Evolutionary conservation across 2,113 vertebrate species (phyloP).

Genomic region (Onychorhynchus coronatus): DNA sequence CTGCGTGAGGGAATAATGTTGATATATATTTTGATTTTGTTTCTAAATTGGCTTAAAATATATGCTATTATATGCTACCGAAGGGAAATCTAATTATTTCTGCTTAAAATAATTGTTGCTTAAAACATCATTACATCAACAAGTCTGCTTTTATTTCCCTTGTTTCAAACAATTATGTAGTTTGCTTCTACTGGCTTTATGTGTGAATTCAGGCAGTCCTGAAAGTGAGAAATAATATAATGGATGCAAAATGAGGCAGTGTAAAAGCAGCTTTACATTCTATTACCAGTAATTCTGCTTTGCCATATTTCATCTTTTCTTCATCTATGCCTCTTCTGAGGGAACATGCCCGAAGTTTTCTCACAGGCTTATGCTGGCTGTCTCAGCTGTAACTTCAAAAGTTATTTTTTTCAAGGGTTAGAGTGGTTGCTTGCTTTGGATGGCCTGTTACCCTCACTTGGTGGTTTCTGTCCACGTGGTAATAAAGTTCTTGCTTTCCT

Average conservation of each 20-base stretch:
- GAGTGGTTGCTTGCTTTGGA: background rate
- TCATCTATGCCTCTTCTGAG: background rate
- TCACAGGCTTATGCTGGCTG: background rate
- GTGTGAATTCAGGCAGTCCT: background rate
- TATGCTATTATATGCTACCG: background rate
- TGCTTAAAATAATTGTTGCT: constrained; percentile 19
- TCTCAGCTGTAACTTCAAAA: background rate
- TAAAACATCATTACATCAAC: constrained; percentile 13
- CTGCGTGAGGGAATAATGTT: background rate
- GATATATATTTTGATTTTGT: background rate
- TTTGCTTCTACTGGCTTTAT: background rate
- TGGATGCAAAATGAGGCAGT: background rate
- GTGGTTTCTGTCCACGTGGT: background rate
- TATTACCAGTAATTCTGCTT: background rate
- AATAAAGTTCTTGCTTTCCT: background rate
- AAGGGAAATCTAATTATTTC: constrained; percentile 33
- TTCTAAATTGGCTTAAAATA: background rate
- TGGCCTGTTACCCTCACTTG: background rate
- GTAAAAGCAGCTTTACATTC: background rate
- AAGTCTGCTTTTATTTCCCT: constrained; percentile 21
- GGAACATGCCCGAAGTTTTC: background rate
- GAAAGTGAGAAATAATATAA: background rate
- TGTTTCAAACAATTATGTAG: constrained; percentile 15
- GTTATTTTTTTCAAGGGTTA: background rate
- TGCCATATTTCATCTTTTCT: background rate